Base-by-base conservation (phyloP, 2,888 invertebrate species). In the Amiota mariae region DNA sequence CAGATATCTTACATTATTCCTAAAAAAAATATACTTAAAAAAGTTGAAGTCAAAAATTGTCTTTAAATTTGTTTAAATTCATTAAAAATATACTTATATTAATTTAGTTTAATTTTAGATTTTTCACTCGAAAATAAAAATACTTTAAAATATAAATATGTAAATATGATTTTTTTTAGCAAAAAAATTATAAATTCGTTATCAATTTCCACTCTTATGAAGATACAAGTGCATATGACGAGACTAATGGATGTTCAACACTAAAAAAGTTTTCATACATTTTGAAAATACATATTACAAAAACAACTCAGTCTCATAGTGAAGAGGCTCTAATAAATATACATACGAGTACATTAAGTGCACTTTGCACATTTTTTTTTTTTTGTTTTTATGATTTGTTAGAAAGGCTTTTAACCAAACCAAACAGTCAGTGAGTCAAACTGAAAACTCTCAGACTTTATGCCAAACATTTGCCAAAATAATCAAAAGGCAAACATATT, bases 241-340 rank as follows among this genome's bases (percentile, higher is more conserved):
- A 36, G 36, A 15, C 66, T 66, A 66, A 66, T 66, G 66, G 64
- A 48, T 10, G 15, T 48, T 64, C 64, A 36, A 36, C 36, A 36
- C 36, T 36, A 36, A 36, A 36, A 36, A 36, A 36, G 36, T 36
- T 36, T 36, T 6, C 36, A 36, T 36, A 36, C 3, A 36, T 36
- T 36, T 36, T 36, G 6, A 2, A 36, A 36, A 36, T 36, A 36
- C 3, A 1, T 36, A 36, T 36, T 4, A 36, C 36, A 36, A 64
- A 64, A n/a, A 63, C 3, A 46, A 12, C 20, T 11, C 36, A 46
- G 12, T n/a, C 64, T 15, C 18, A 8, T 1, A 47, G 47, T 36
- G 36, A 63, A 63, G 24, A 46, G 36, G 46, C 66, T 48, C 8
- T 66, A 66, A 66, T 66, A 66, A 66, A 66, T 66, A 66, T 66